Percentiles rank a stretch among this genome's conserved stretches.
Conservation (phyloP, 2,888 invertebrate species). For the Lycocerus yunnanus region DNA sequence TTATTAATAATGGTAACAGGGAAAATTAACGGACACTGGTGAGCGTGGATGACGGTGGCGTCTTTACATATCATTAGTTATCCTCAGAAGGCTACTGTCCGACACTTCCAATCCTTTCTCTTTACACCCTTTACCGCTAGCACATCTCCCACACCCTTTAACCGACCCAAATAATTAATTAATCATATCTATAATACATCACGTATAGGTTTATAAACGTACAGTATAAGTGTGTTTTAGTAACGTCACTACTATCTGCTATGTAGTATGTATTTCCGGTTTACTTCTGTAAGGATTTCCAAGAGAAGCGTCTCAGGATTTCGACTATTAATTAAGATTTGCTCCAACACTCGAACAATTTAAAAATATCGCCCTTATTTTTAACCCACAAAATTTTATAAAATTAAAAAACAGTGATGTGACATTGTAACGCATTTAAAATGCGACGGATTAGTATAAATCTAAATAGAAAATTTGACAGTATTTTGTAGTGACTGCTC, state of each 20-base stretch:
- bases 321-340: slow-evolving; percentile 1
- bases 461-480: slow-evolving; percentile 11
- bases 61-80: slow-evolving; percentile 57
- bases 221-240: slow-evolving; percentile 18
- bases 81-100: slow-evolving; percentile 48
- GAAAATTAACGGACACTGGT: slow-evolving; percentile 39
- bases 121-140: slow-evolving; percentile 35
- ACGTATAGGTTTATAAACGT: slow-evolving; percentile 45
- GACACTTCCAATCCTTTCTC: slow-evolving; percentile 37
- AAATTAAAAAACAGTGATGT: not conserved
- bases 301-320: not conserved
- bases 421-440: not conserved
- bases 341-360: not conserved
- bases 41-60: slow-evolving; percentile 44
- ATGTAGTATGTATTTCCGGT: not conserved
- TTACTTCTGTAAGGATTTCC: not conserved
- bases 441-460: not conserved
- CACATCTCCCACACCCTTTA: slow-evolving; percentile 35
- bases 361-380: not conserved
- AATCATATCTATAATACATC: slow-evolving; percentile 51
- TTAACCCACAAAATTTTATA: not conserved
- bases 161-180: slow-evolving; percentile 45
- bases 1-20: slow-evolving; percentile 45
- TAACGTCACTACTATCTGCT: slow-evolving; percentile 2
- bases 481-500: slow-evolving; percentile 11